Evolutionary conservation across 1,140 invertebrate genomes (phyloP).

Genomic region (Elymnias hypermnestra): DNA sequence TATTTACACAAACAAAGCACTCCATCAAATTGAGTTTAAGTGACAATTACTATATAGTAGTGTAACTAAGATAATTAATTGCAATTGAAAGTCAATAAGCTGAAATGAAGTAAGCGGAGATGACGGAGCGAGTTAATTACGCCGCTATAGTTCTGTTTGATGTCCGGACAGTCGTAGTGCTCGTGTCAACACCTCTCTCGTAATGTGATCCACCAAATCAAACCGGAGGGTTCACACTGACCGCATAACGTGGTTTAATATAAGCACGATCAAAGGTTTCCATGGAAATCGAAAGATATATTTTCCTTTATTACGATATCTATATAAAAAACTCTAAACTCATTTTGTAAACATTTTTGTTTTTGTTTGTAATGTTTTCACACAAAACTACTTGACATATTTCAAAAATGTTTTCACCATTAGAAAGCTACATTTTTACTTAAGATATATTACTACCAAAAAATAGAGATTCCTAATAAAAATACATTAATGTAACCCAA

Average conservation of each 20-base stretch:
- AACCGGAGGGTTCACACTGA: conserved; percentile 42
- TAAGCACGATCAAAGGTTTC: conserved; percentile 33
- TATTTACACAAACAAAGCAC: conserved; percentile 12
- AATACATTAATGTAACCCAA: too few relatives aligned
- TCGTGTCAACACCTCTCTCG: conserved; percentile 49
- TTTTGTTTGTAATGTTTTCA: too few relatives aligned
- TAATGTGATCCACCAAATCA: conserved; percentile 50
- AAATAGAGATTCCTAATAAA: too few relatives aligned
- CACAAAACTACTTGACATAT: too few relatives aligned
- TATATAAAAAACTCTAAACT: too few relatives aligned
- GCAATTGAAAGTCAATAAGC: conserved; percentile 31
- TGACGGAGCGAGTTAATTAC: conserved; percentile 47
- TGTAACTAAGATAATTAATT: conserved; percentile 24
- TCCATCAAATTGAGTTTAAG: conserved; percentile 11
- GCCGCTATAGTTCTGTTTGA: conserved; percentile 49
- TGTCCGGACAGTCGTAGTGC: conserved; percentile 38
- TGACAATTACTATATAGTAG: conserved; percentile 17
- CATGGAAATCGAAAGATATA: conserved; percentile 27
- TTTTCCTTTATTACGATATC: conserved; percentile 20
- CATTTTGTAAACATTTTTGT: too few relatives aligned
- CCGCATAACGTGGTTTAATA: conserved; percentile 50
- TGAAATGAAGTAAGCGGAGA: conserved; percentile 36
- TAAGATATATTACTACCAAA: too few relatives aligned
- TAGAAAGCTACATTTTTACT: too few relatives aligned
- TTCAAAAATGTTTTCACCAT: too few relatives aligned